phyloP scores from a whole-genome alignment of 2,797 vertebrate species.

The Aeoliscus strigatus region DNA sequence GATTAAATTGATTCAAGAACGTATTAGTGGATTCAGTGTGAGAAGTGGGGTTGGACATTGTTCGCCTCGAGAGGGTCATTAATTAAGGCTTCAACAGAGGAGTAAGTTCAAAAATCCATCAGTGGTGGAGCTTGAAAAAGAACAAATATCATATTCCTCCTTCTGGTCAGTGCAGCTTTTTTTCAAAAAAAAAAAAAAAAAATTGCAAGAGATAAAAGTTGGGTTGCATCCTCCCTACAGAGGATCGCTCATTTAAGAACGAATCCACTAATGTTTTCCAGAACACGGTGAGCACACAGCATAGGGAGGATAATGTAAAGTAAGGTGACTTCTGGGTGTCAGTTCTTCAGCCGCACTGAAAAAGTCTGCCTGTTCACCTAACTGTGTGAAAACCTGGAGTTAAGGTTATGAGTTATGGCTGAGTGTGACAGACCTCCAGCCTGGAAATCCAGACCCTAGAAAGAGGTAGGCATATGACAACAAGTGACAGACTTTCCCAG shows the following conservation, averaged over 20 bases:
- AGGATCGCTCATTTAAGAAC: constrained; percentile 31
- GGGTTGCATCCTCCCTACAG: constrained; percentile 46
- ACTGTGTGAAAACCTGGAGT: constrained; percentile 5
- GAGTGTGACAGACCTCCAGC: neutral
- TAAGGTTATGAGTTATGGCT: too few relatives aligned
- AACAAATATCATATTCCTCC: neutral
- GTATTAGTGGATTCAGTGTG: neutral
- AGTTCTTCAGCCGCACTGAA: constrained; percentile 17
- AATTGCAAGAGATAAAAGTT: constrained; percentile 54
- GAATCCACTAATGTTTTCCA: constrained; percentile 23
- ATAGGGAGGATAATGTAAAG: constrained; percentile 39
- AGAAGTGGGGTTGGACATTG: too few relatives aligned
- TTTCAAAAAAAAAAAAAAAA: too few relatives aligned
- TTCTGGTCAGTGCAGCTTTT: too few relatives aligned
- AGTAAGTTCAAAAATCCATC: neutral
- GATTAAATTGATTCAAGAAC: constrained; percentile 1
- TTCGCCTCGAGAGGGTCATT: too few relatives aligned
- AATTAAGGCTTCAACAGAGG: neutral
- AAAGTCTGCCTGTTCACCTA: constrained; percentile 39
- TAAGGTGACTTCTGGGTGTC: constrained; percentile 28
- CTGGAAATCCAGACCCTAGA: too few relatives aligned
- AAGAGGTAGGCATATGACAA: too few relatives aligned
- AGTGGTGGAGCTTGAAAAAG: neutral
- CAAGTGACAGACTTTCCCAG: too few relatives aligned
- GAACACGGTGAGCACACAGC: constrained; percentile 16